Evolutionary conservation across 2,797 vertebrate genomes (phyloP).

Genomic region (Cercopithecus diana): DNA sequence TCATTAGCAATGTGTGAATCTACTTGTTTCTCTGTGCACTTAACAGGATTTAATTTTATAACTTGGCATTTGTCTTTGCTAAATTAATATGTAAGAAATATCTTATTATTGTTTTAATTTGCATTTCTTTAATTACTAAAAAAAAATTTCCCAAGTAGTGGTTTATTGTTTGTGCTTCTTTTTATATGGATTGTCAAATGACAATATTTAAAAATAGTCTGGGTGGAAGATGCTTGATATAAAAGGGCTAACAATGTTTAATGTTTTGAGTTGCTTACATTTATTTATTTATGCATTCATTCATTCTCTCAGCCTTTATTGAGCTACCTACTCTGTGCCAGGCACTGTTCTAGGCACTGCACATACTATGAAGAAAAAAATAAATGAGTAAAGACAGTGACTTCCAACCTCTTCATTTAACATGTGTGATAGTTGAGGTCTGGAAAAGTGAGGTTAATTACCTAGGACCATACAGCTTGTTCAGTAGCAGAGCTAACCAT

Average conservation of each 20-base stretch:
- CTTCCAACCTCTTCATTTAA: background rate
- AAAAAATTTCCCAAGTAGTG: background rate
- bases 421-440: background rate
- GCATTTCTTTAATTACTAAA: background rate
- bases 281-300: background rate
- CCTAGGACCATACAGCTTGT: background rate
- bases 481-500: background rate
- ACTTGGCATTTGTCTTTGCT: constrained; percentile 8
- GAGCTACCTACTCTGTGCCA: background rate
- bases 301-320: background rate
- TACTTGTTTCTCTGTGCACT: background rate
- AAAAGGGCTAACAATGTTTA: background rate
- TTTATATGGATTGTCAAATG: background rate
- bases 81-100: constrained; percentile 42
- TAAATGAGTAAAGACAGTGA: background rate
- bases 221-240: background rate
- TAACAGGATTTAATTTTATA: constrained; percentile 7
- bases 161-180: background rate
- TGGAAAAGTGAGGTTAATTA: background rate
- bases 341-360: background rate
- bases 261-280: background rate
- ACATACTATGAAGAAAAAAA: background rate
- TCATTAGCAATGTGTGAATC: background rate
- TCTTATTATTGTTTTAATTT: constrained; percentile 36
- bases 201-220: background rate